phyloP scores from a whole-genome alignment of 2,888 invertebrate genomes.

The Tortrix viridana region DNA sequence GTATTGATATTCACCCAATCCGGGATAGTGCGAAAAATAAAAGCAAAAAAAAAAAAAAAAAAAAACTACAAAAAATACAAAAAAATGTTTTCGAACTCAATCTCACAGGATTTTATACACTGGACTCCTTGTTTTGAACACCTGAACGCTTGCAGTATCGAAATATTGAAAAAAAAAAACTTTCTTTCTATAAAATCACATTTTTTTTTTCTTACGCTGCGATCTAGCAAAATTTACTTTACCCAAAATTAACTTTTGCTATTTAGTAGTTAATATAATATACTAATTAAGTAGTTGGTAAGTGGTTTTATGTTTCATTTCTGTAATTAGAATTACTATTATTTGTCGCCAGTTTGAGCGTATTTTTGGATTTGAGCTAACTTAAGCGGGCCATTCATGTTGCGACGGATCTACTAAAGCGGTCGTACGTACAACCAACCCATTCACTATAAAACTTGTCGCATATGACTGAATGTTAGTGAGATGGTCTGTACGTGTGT shows the following conservation, averaged over 20 bases:
- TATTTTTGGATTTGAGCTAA: conserved; percentile 19
- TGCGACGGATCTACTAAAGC: too few species aligned
- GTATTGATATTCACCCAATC: conserved; percentile 68
- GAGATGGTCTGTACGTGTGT: too few species aligned
- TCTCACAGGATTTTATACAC: conserved; percentile 43
- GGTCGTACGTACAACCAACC: too few species aligned
- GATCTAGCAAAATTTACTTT: conserved; percentile 32
- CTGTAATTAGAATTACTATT: conserved; percentile 46
- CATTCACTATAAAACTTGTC: too few species aligned
- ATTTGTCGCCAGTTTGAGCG: conserved; percentile 31
- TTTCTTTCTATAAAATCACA: conserved; percentile 38
- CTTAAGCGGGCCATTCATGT: too few species aligned
- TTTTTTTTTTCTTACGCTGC: conserved; percentile 30
- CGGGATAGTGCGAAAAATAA: conserved; percentile 71
- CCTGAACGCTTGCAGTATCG: conserved; percentile 39
- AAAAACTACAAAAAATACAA: conserved; percentile 47
- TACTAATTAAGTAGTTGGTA: conserved; percentile 42
- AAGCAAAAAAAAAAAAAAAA: conserved; percentile 51
- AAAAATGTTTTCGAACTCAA: conserved; percentile 56
- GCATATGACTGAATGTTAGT: too few species aligned
- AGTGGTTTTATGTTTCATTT: conserved; percentile 49
- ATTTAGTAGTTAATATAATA: conserved; percentile 26
- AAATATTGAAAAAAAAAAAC: conserved; percentile 38
- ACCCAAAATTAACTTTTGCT: conserved; percentile 31
- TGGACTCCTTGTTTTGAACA: conserved; percentile 38